Base-by-base conservation (phyloP, 2,888 invertebrate genomes). In the Metacarcinus magister region DNA sequence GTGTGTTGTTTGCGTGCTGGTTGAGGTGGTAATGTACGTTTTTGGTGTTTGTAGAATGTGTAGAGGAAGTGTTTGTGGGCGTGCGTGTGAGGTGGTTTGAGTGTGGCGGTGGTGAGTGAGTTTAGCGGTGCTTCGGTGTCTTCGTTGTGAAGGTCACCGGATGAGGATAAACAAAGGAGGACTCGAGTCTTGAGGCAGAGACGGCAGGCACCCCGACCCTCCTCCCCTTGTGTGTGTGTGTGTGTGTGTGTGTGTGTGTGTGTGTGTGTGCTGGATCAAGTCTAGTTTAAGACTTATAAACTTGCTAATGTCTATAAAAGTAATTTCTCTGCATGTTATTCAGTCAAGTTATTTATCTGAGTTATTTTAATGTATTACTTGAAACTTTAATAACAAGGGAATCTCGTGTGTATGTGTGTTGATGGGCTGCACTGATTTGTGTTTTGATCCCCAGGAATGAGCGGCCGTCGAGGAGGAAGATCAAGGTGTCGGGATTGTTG, bases 101-200 rank as follows among this genome's bases (percentile, higher is more conserved):
- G 54, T n/a, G 67, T n/a, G n/a, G 4, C 19, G 3, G 16, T 43
- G 43, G 92, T 92, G 92, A 44, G 92, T 46, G 92, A 39, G 39
- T 91, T 13, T 92, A 28, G 44, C 28, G 39, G 92, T 93, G 92
- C n/a, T 93, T 23, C 54, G 44, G 91, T 28, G 44, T 10, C 91
- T 4, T 2, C 91, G 91, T 46, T 46, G 8, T 23, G 19, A 48
- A 48, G 44, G 46, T 23, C 44, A 46, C 44, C 44, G 91, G 44
- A 48, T 91, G 46, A 48, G 91, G 91, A 16, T 19, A 48, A 16
- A 44, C 44, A 82, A 82, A 82, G 82, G 75, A 75, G n/a, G 82
- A 82, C 28, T 82, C 82, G 8, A 19, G 13, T 82, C 82, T 32
- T 82, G 2, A 82, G 13, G 82, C 82, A 82, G 82, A 67, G 67